A percentile compares a stretch with the other conserved stretches of the same genome.
These are phyloP conservation scores for Chalcosyrphus nemorum DNA, from an alignment of 2,888 invertebrate species.

Conservation along the genomic window DNA sequence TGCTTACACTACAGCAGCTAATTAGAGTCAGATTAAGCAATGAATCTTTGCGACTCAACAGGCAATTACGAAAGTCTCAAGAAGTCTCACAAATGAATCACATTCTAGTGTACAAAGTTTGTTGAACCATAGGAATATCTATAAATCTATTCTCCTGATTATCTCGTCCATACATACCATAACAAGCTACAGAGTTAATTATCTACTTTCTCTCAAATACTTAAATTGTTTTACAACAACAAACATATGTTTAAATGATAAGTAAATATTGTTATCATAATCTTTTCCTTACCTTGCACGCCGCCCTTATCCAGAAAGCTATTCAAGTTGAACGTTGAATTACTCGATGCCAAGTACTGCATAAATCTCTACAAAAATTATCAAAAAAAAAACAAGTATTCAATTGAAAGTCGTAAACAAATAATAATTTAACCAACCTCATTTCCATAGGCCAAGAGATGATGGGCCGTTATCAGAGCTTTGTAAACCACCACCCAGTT, in stretches of 20 bases:
- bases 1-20: too few relatives aligned
- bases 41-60: too few relatives aligned
- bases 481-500: constrained; percentile 99
- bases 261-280: background rate
- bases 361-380: constrained; percentile 95
- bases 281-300: constrained; percentile 93
- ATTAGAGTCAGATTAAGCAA: too few relatives aligned
- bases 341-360: constrained; percentile 99
- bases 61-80: too few relatives aligned
- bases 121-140: background rate
- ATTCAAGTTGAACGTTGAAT: constrained; percentile 99
- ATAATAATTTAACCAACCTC: constrained; percentile 87
- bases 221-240: constrained; percentile 25
- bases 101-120: too few relatives aligned
- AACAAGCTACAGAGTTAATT: constrained; percentile 38
- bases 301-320: constrained; percentile 99
- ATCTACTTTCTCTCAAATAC: constrained; percentile 32
- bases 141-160: background rate
- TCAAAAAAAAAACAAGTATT: background rate
- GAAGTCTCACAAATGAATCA: too few relatives aligned
- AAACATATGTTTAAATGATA: constrained; percentile 1
- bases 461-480: constrained; percentile 98
- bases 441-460: constrained; percentile 99
- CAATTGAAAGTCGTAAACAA: background rate
- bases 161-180: constrained; percentile 28